phyloP scores from a whole-genome alignment of 2,797 vertebrate species.

The Sebastiscus albofasciatus region DNA sequence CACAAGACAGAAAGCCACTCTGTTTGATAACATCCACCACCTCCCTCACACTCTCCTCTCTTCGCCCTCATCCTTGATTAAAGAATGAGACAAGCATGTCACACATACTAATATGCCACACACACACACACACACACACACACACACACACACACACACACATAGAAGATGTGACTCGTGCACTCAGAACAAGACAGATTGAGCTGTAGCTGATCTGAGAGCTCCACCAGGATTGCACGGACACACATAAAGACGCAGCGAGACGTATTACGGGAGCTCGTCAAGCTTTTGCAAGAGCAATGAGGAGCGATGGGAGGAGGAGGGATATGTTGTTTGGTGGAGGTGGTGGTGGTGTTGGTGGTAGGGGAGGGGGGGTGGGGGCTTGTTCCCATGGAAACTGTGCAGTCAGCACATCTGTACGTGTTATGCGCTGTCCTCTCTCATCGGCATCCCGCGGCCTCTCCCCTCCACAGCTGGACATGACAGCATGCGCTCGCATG shows the following conservation, averaged over 20 bases:
- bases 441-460: conserved; percentile 70
- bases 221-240: conserved; percentile 30
- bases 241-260: conserved; percentile 55
- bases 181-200: conserved; percentile 39
- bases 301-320: conserved; percentile 50
- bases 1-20: conserved; percentile 58
- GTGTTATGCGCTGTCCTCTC: conserved; percentile 74
- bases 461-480: conserved; percentile 64
- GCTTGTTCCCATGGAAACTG: conserved; percentile 86
- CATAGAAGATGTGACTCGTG: conserved; percentile 26
- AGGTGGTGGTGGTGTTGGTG: background rate
- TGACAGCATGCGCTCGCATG: conserved; percentile 41
- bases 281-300: conserved; percentile 62
- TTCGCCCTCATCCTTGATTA: conserved; percentile 64
- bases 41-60: conserved; percentile 45
- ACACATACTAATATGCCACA: conserved; percentile 16
- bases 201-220: conserved; percentile 46
- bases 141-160: conserved; percentile 18
- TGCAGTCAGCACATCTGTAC: conserved; percentile 87
- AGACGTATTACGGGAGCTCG: conserved; percentile 58
- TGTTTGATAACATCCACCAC: conserved; percentile 67
- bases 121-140: conserved; percentile 16
- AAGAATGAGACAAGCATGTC: conserved; percentile 63
- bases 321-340: conserved; percentile 37
- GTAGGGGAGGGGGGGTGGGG: conserved; percentile 19